Conservation (phyloP, 1,140 invertebrate species). For the Monochamus saltuarius region DNA sequence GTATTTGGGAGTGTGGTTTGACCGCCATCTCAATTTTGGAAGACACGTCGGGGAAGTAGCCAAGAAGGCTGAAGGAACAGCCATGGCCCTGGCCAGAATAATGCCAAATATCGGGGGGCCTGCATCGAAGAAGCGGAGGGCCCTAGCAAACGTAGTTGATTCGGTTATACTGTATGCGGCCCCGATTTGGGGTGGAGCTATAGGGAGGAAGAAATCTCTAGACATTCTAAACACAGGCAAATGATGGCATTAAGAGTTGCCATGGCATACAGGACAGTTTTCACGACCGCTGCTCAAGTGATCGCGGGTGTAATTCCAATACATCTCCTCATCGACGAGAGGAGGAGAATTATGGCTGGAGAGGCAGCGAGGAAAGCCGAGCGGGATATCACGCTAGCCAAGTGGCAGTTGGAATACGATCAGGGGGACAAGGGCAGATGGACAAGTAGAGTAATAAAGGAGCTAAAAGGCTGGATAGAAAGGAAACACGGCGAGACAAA, state of each 20-base stretch:
- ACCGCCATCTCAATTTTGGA: neutral
- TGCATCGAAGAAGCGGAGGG: neutral
- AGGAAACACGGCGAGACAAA: neutral
- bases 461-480: neutral
- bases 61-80: slow-evolving; percentile 1
- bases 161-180: slow-evolving; percentile 19
- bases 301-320: too few species aligned
- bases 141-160: slow-evolving; percentile 2
- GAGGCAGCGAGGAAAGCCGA: slow-evolving; percentile 1
- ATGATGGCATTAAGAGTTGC: too few species aligned
- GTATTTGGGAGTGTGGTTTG: slow-evolving; percentile 11
- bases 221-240: too few species aligned
- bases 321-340: too few species aligned
- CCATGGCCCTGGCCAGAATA: neutral
- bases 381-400: too few species aligned
- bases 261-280: too few species aligned
- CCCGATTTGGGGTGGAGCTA: slow-evolving; percentile 1
- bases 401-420: neutral
- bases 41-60: neutral
- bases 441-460: neutral
- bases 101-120: slow-evolving; percentile 27
- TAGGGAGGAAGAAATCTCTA: too few species aligned
- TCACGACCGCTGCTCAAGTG: too few species aligned
- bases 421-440: neutral
- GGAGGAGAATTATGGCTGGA: neutral